Evolutionary conservation across 2,888 invertebrate genomes (phyloP).

Genomic region (Xanthorhoe spadicearia): DNA sequence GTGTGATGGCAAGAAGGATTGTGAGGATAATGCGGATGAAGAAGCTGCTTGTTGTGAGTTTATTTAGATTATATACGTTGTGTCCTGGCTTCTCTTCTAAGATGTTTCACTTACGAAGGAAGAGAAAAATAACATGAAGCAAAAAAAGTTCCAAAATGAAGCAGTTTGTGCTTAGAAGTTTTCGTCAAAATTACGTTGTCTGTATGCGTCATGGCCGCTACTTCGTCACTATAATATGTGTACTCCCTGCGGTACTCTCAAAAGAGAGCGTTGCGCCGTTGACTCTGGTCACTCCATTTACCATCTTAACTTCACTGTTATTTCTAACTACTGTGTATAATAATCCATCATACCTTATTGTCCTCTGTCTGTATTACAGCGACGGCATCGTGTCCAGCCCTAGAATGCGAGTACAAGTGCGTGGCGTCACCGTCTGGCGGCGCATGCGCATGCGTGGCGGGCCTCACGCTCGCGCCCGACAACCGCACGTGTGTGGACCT

Average conservation of each 20-base stretch:
- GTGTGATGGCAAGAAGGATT: constrained; percentile 96
- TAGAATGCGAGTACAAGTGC: constrained; percentile 96
- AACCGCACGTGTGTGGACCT: constrained; percentile 95
- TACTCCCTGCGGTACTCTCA: too few relatives aligned
- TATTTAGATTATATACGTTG: not conserved
- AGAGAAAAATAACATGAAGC: too few relatives aligned
- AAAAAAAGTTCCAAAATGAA: too few relatives aligned
- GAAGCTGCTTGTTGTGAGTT: constrained; percentile 95
- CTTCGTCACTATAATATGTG: too few relatives aligned
- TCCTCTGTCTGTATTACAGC: constrained; percentile 80
- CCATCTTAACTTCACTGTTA: not conserved
- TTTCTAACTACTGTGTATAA: not conserved
- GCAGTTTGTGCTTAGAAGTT: too few relatives aligned
- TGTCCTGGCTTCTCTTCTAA: too few relatives aligned
- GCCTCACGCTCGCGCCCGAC: constrained; percentile 92
- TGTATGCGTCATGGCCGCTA: too few relatives aligned
- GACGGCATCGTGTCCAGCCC: constrained; percentile 90
- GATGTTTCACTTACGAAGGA: too few relatives aligned
- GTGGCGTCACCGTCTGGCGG: constrained; percentile 95
- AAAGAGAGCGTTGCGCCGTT: too few relatives aligned
- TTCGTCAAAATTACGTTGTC: too few relatives aligned
- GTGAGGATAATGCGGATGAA: constrained; percentile 96
- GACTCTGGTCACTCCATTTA: not conserved
- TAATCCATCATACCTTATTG: too few relatives aligned
- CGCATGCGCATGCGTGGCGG: constrained; percentile 94